Base-by-base conservation (phyloP, 2,797 vertebrate species). In the Gorsachius magnificus region DNA sequence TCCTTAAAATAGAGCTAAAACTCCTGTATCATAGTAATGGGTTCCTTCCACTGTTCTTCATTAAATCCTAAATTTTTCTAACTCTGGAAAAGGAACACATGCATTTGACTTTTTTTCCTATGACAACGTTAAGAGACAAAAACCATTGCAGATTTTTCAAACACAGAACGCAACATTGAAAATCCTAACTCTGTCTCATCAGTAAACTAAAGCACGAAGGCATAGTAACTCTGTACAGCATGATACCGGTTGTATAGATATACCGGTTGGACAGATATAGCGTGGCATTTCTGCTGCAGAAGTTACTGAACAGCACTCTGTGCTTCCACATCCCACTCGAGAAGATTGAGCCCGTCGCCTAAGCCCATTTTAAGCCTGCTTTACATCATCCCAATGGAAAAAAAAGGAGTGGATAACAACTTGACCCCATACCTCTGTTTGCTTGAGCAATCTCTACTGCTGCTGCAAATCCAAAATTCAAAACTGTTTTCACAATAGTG, bases 381-480 rank as follows among this genome's bases (percentile, higher is more conserved):
- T 77, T 86, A 36, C 50, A 41, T 21, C 26, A 58, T 1, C 0
- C 24, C 65, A 86, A 54, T 25, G 13, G 6, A 9, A 25, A 64
- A 41, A 41, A 45, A 35, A 21, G 26, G 7, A 78, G 41, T 4
- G 35, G 45, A 41, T 2, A 83, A 36, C 61, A 75, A 28, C 16
- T 50, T 48, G 26, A 79, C 43, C 45, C 6, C 13, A 0, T 66
- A 33, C 13, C 18, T 91, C 68, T 79, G 38, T 60, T 51, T 69
- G n/a, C 43, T 76, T 82, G 29, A 88, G 28, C 18, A 70, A 92
- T 71, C 64, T 65, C 41, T 35, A 17, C 5, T 82, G 76, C 31
- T 71, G 36, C 41, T 68, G n/a, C 41, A 85, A 93, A 92, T 56
- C 33, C 56, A 75, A 80, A 93, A 83, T 19, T 76, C 84, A 75